These are phyloP conservation scores for Tetrax tetrax DNA, from an alignment of 2,113 vertebrate species.

Conservation along the genomic window DNA sequence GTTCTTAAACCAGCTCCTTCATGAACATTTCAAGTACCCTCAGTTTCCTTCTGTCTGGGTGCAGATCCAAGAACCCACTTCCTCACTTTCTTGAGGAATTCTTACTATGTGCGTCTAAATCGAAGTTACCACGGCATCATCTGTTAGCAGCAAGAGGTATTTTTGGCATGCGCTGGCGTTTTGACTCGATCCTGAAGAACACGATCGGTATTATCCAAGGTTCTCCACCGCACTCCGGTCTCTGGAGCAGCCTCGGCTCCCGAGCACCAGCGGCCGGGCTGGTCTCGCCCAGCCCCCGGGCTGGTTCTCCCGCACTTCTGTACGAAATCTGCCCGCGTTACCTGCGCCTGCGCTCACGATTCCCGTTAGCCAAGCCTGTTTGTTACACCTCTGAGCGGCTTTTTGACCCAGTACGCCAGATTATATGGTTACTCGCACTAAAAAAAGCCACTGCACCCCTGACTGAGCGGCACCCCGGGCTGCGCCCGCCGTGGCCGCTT, in stretches of 20 bases:
- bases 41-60: neutral
- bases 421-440: too few relatives aligned
- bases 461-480: neutral
- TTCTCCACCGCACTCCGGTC: neutral
- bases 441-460: neutral
- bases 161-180: neutral
- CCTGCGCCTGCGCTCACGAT: neutral
- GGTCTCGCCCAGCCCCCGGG: neutral
- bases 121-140: neutral
- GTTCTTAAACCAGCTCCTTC: neutral
- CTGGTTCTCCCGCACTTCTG: neutral
- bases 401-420: neutral
- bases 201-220: too few relatives aligned
- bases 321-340: neutral
- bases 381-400: neutral
- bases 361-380: neutral
- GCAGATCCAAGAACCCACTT: neutral
- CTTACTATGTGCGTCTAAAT: accelerated
- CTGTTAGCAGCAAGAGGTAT: neutral
- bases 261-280: accelerated
- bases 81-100: neutral
- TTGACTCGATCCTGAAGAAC: neutral
- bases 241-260: neutral
- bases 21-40: neutral
- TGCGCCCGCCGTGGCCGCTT: neutral